Evolutionary conservation across 2,113 vertebrate species (phyloP).

Genomic region (Muntiacus reevesi): DNA sequence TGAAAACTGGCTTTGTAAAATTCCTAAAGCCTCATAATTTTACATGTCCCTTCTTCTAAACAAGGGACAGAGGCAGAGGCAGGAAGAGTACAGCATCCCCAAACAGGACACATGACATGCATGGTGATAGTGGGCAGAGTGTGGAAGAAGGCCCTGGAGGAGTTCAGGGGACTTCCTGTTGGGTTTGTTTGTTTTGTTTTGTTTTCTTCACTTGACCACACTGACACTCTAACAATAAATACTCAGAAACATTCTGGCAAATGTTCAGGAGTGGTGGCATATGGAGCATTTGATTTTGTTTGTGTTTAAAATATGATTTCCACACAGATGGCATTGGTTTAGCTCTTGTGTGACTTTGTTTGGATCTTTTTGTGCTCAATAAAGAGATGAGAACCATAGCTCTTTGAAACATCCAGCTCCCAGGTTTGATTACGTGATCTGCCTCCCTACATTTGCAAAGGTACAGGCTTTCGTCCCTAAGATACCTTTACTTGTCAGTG

Average conservation of each 20-base stretch:
- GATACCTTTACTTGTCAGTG: neutral
- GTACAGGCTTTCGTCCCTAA: neutral
- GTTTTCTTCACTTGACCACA: neutral
- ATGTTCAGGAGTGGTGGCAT: constrained; percentile 16
- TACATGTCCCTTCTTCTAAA: neutral
- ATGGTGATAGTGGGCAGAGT: neutral
- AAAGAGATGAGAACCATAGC: constrained; percentile 70
- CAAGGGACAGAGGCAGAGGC: neutral
- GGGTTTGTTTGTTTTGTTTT: neutral
- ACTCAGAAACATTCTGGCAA: constrained; percentile 17
- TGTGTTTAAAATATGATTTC: constrained; percentile 63
- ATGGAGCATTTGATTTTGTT: constrained; percentile 47
- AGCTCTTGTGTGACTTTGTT: constrained; percentile 69
- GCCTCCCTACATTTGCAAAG: constrained; percentile 17
- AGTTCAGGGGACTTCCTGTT: neutral
- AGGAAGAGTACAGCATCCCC: neutral
- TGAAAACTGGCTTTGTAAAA: neutral
- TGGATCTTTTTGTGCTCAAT: constrained; percentile 66
- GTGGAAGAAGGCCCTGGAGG: neutral
- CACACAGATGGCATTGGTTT: constrained; percentile 74
- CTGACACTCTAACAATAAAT: constrained; percentile 36
- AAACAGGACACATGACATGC: neutral
- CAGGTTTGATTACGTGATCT: constrained; percentile 47
- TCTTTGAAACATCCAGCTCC: constrained; percentile 51
- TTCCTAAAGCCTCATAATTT: neutral